These are phyloP conservation scores for Enteromius unitaeniatus DNA, from an alignment of 2,797 vertebrate genomes.

Conservation along the genomic window DNA sequence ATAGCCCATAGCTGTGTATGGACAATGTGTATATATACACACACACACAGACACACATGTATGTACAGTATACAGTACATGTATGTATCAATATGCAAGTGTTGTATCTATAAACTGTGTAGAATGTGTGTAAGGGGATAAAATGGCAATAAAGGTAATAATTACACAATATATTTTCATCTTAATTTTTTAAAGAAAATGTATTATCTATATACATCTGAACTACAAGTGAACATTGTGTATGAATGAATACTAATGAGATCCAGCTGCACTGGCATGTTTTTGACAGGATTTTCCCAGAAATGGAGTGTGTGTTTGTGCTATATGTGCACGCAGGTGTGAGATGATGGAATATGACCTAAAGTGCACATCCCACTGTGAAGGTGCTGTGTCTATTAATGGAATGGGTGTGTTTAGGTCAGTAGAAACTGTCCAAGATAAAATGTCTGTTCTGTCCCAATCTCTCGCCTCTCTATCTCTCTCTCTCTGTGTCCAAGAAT, in stretches of 20 bases:
- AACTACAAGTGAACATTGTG: neutral
- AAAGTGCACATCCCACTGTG: conserved; percentile 27
- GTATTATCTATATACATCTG: too few relatives aligned
- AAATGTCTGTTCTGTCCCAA: conserved; percentile 47
- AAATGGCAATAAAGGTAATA: neutral
- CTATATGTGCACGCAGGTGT: conserved; percentile 13
- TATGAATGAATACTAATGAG: conserved; percentile 2
- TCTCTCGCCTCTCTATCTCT: neutral
- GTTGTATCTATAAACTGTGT: neutral
- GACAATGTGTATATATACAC: too few relatives aligned
- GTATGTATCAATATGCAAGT: too few relatives aligned
- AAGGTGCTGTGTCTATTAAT: conserved; percentile 42
- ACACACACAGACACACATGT: too few relatives aligned
- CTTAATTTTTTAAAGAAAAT: too few relatives aligned
- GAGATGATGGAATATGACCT: conserved; percentile 25
- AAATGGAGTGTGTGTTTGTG: conserved; percentile 2
- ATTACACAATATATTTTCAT: neutral
- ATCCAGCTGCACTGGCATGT: neutral
- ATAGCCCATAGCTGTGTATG: too few relatives aligned
- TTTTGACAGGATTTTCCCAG: conserved; percentile 9
- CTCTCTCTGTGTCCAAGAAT: conserved; percentile 12
- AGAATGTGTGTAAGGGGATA: neutral
- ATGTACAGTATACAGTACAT: too few relatives aligned
- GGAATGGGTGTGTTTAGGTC: conserved; percentile 47
- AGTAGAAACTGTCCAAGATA: conserved; percentile 40